Evolutionary conservation across 2,797 vertebrate genomes (phyloP), one percentile per base, ranked within the genome.

Genomic region (Molossus alvarezi): DNA sequence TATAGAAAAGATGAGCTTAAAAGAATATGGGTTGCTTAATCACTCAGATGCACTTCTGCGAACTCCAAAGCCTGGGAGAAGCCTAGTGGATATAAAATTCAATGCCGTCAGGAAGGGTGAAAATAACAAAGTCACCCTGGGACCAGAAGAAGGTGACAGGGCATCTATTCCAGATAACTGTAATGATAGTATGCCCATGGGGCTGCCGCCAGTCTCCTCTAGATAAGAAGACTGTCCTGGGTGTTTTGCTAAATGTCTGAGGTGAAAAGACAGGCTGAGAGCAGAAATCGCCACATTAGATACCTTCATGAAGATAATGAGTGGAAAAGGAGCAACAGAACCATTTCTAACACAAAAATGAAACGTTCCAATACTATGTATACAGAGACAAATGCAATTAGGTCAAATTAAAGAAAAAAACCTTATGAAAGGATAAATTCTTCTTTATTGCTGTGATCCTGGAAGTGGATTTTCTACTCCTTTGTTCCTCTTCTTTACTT

Each of bases 11-110:
- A 60, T 48, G 75, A 10, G 33, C 21, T 45, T 90, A 71, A 94
- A 41, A 85, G 6, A 13, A 60, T 71, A n/a, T 51, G 7, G n/a
- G 8, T 83, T 85, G 29, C 27, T 82, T 83, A 80, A 60, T 89
- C 89, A 77, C 71, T 81, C 45, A 80, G 72, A 84, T 92, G 6
- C 21, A 93, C 45, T 53, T 91, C 21, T 51, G 48, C 51, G 91
- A 94, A 91, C 25, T 86, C 53, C 33, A 71, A 96, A 84, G 15
- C 80, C 18, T 51, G 14, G 27, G 18, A 95, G 58, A 89, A 97
- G 15, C 12, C 62, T 83, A 75, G 27, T 67, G 85, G 65, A 71
- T 45, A 89, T 79, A 80, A 89, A 96, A 92, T 69, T 7, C 60
- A 51, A 23, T 71, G 3, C 11, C 25, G 27, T 72, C 33, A 92